Base-by-base conservation (phyloP, 2,113 vertebrate species). In the Prietella phreatophila region DNA sequence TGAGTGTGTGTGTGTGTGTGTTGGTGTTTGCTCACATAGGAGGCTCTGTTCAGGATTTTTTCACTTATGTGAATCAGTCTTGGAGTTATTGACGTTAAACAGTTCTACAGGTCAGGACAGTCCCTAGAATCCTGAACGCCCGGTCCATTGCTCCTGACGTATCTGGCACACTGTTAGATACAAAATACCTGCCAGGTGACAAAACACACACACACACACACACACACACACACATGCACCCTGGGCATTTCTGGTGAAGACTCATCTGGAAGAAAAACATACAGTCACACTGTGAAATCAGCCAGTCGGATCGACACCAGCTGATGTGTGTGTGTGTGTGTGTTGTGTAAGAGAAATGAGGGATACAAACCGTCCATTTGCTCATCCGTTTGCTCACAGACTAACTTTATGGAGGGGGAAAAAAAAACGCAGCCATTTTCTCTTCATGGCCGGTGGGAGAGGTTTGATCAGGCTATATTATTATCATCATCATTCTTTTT, bases 181-280 rank as follows among this genome's bases (percentile, higher is more conserved):
- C 69, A 60, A 88, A 78, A 33, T 67, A 88, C 85, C 67, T 90
- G 87, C 84, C 87, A 90, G 84, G 86, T 13, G 19, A 73, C 27
- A 25, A 83, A 36, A 58, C 27, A 65, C 50, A 56, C 33, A 30
- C 61, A 65, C 60, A 22, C 19, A 67, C 47, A 86, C 85, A 56
- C 61, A 63, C 25, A 71, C 63, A 88, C 82, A 88, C 42, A 88
- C 20, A 50, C 36, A 71, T 42, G 84, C 87, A 90, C 85, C 76
- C 73, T 88, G 75, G 75, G 89, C 56, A 84, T 88, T 50, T 79
- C 87, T 86, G 82, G 75, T 90, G 83, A 90, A 88, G 84, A 84
- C 85, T 90, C 85, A 90, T 90, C 89, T 90, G 89, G 85, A 86
- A 88, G 89, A 88, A 86, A 88, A 90, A 90, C 87, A 86, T 87